Evolutionary conservation across 2,113 vertebrate genomes (phyloP), one percentile per base, ranked within the genome.

Genomic region (Thalassarche chlororhynchos): DNA sequence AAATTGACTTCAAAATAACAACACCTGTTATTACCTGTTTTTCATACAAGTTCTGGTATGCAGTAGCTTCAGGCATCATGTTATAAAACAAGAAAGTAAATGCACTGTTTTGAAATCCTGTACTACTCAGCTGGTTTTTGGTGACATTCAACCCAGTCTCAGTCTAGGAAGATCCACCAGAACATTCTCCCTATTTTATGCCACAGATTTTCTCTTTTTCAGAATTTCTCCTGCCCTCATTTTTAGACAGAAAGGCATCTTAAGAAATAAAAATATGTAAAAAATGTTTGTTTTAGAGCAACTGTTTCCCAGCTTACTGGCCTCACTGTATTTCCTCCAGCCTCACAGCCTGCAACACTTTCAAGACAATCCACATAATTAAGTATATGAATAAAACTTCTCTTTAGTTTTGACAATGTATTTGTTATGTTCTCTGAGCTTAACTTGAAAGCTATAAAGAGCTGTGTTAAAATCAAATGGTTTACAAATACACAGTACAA

Each of bases 1-100:
- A 93, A 88, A 55, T 0, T 49, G 44, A n/a, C 54, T 29, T 90
- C 40, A 58, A 64, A 93, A 38, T 58, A 89, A 75, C 20, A 87
- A 1, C 36, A 74, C 57, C 47, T 78, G 64, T 78, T 93, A 75
- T 29, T 77, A 80, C 24, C 68, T 77, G 76, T 2, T 90, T 77
- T 70, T 80, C 71, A 77, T 58, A 54, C 16, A 88, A 90, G 66
- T 47, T 92, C 75, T 66, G 46, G 58, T 93, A 85, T 66, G 78
- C 54, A 83, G 36, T 14, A 79, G 81, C 70, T 91, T 82, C 40
- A 85, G 49, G 40, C 57, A 90, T 19, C 11, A 26, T 20, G 29
- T 87, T 72, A 82, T 55, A 83, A 91, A 96, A 87, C 36, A 84
- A 77, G 34, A 84, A 91, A 90, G 10, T 47, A 90, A 93, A 87